These are phyloP conservation scores for Pinctada fucata DNA, from an alignment of 2,888 invertebrate genomes.

Conservation along the genomic window DNA sequence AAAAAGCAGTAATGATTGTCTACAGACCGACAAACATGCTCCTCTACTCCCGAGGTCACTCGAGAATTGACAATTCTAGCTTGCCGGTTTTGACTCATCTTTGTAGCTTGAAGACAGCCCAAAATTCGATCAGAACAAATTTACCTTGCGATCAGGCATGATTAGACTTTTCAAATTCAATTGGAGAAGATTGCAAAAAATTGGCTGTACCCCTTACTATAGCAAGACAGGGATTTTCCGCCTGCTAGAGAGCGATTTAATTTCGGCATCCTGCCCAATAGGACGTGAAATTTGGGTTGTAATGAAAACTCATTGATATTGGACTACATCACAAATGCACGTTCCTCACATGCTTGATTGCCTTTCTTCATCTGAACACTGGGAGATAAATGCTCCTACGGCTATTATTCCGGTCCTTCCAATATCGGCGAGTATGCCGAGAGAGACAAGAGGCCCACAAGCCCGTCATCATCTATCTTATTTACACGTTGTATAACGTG, in stretches of 20 bases:
- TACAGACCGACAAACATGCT: too few relatives aligned
- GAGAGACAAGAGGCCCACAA: conserved; percentile 21
- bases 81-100: conserved; percentile 32
- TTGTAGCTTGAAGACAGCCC: conserved; percentile 19
- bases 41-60: too few relatives aligned
- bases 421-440: conserved; percentile 26
- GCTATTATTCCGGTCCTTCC: conserved; percentile 41
- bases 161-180: conserved; percentile 42
- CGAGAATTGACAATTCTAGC: too few relatives aligned
- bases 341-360: conserved; percentile 37
- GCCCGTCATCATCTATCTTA: conserved; percentile 40
- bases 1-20: too few relatives aligned
- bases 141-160: conserved; percentile 35
- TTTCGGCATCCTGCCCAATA: conserved; percentile 45
- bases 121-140: conserved; percentile 34
- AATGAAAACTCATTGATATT: conserved; percentile 48
- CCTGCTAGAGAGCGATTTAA: conserved; percentile 44
- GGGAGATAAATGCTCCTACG: conserved; percentile 34
- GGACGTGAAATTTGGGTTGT: conserved; percentile 45
- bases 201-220: conserved; percentile 39
- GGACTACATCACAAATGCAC: conserved; percentile 41
- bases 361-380: conserved; percentile 34
- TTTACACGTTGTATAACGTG: conserved; percentile 36
- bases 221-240: conserved; percentile 43
- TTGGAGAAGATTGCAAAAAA: conserved; percentile 41